Percentiles rank a stretch among this genome's conserved stretches.
phyloP scores from a whole-genome alignment of 2,888 invertebrate species.

The Euphydryas editha region DNA sequence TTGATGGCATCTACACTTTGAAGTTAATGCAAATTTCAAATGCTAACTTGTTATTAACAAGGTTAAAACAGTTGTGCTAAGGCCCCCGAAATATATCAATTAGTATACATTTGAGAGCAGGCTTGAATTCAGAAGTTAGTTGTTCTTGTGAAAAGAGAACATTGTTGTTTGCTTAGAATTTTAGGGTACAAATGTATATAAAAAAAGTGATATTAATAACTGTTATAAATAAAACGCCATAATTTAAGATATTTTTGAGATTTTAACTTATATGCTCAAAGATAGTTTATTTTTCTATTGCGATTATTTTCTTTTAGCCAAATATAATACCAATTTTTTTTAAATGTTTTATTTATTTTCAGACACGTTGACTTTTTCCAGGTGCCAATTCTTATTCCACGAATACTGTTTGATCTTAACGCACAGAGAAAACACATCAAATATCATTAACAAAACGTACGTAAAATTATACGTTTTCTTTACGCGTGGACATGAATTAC shows the following conservation, averaged over 20 bases:
- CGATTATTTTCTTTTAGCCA: no score
- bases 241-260: no score
- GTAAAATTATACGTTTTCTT: conserved; percentile 33
- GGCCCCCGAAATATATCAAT: conserved; percentile 31
- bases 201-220: no score
- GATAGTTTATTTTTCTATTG: no score
- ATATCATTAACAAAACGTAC: background rate
- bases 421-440: background rate
- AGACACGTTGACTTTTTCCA: no score
- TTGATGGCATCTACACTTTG: conserved; percentile 32
- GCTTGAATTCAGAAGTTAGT: conserved; percentile 19
- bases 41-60: conserved; percentile 35
- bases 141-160: conserved; percentile 14
- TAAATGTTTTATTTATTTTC: no score
- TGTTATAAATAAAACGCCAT: no score
- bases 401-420: background rate
- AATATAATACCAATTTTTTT: no score
- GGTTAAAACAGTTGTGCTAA: conserved; percentile 30
- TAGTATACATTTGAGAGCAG: conserved; percentile 33
- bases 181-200: no score
- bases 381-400: no score
- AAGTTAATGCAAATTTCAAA: conserved; percentile 33
- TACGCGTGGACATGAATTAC: conserved; percentile 41
- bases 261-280: no score
- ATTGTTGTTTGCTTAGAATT: background rate